phyloP scores from a whole-genome alignment of 2,888 invertebrate genomes.

The Escarpia spicata region DNA sequence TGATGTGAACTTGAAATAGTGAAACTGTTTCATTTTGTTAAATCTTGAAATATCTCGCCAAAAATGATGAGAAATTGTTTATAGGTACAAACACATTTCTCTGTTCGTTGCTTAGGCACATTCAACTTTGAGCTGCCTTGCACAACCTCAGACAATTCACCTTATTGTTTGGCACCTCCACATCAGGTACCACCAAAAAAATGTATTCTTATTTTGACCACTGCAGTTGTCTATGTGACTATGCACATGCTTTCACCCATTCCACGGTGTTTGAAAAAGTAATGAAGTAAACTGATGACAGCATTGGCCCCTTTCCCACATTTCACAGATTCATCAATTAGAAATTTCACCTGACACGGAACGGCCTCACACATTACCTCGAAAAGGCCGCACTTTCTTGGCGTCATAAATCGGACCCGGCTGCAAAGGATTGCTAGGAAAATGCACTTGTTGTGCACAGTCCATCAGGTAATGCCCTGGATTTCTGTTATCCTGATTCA shows the following conservation, averaged over 20 bases:
- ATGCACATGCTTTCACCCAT: conserved; percentile 36
- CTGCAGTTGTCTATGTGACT: conserved; percentile 42
- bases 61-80: no score
- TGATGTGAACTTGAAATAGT: no score
- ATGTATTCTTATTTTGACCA: conserved; percentile 44
- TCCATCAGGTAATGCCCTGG: conserved; percentile 27
- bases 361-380: conserved; percentile 10
- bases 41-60: no score
- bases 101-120: no score
- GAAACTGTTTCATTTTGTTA: no score
- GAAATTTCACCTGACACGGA: conserved; percentile 39
- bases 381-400: conserved; percentile 46
- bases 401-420: conserved; percentile 43
- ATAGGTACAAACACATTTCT: no score
- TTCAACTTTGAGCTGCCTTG: no score
- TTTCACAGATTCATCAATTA: conserved; percentile 42
- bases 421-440: conserved; percentile 38
- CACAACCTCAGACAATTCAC: no score
- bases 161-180: conserved; percentile 29
- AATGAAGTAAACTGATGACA: conserved; percentile 33
- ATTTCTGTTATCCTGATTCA: no score
- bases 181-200: conserved; percentile 37
- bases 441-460: conserved; percentile 29
- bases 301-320: conserved; percentile 42
- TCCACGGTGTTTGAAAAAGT: conserved; percentile 40